Evolutionary conservation across 2,113 vertebrate species (phyloP), one percentile per base, ranked within the genome.

Genomic region (Phasianus colchicus): DNA sequence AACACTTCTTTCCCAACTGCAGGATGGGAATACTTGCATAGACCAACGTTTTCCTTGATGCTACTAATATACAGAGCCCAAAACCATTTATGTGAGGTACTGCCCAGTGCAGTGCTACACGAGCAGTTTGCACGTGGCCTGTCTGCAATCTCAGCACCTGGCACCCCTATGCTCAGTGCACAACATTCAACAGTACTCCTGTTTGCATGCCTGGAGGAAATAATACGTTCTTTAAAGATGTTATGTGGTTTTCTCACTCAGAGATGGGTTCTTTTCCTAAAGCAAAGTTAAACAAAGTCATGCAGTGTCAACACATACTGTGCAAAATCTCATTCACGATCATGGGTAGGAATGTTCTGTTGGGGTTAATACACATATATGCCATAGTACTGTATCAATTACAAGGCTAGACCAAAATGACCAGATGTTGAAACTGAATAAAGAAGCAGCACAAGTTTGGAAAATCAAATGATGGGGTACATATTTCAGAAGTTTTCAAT

Each of bases 191-290:
- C 92, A 34, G 1, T 21, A 29, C 25, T 96, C 83, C 81, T 65
- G 52, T 4, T 3, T 69, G 75, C 85, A 34, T 0, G 58, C 91
- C 84, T 66, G 70, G 50, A 93, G 89, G 92, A 91, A 95, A 91
- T 70, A 83, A 93, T 94, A 92, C 86, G 67, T 87, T 94, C 93
- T 80, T 93, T 87, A 81, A 90, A 72, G 64, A 93, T 93, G 82
- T 91, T 86, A 93, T 82, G 92, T 5, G 55, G 89, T 96, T 93
- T 94, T 93, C 91, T 96, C 83, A 88, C 76, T 86, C 83, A 25
- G n/a, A 93, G 88, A 94, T 87, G 91, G 92, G 94, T 92, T 85
- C 2, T 9, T 57, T 75, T 86, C 40, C 63, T 74, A 12, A 45
- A 65, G 48, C 55, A 64, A 43, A 64, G 34, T 1, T 25, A 19